Base-by-base conservation (phyloP, 1,140 invertebrate genomes). In the Nasonia giraulti region DNA sequence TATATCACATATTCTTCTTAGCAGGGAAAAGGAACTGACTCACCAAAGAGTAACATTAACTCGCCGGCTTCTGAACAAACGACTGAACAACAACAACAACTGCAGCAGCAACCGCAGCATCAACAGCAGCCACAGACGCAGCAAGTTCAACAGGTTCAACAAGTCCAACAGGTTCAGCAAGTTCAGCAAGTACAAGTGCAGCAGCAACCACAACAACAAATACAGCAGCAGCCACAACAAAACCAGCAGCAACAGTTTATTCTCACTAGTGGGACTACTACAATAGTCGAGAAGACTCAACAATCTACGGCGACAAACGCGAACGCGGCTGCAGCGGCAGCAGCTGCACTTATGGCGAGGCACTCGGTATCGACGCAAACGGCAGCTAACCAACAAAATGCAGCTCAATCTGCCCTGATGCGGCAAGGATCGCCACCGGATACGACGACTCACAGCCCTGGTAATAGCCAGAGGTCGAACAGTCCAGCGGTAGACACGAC, bases 401-500 rank as follows among this genome's bases (percentile, higher is more conserved):
- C 94, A 62, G 92, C 94, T 3, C 93, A 94, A 83, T 94, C 94
- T 33, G 94, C 93, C 37, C 93, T 93, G 87, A 95, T 93, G 90
- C 94, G 92, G 87, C 94, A 92, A 90, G 94, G 94, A 37, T 93
- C 93, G 14, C 96, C 96, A 7, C 96, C 96, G 0, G 96, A 97
- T 88, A 97, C 96, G 0, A 97, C 96, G 0, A 97, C 96, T 0
- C 95, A 96, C 86, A 97, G 96, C 92, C 96, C 96, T 23, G 92
- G 94, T 69, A 95, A 93, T 87, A 94, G 91, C 87, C 93, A 94
- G 66, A 87, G 92, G 40, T 92, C 91, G 1, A 93, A 92, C 71
- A 94, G 88, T 89, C 94, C 93, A 74, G 92, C 90, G 71, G 92
- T 93, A 79, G 94, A 91, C 88, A 94, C 91, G 50, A 94, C 91